Evolutionary conservation across 2,113 vertebrate species (phyloP).

Genomic region (Paralichthys olivaceus): DNA sequence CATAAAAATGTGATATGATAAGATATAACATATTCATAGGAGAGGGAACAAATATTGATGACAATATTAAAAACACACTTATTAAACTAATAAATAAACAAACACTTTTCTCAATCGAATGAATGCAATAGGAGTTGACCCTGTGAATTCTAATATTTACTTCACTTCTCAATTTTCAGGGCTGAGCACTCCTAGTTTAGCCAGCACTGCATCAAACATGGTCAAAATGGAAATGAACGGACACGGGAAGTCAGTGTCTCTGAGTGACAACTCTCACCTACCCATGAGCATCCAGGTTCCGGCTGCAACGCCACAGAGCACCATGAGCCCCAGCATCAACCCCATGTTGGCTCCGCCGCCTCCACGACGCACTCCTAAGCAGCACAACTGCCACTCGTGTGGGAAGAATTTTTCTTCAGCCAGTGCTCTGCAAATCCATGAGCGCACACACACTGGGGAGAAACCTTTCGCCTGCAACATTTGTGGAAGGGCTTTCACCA

Average conservation of each 20-base stretch:
- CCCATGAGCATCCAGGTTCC: slow-evolving; percentile 90
- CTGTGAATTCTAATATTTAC: slow-evolving; percentile 57
- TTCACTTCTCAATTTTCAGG: slow-evolving; percentile 86
- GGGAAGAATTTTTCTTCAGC: slow-evolving; percentile 99
- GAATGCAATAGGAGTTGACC: neutral
- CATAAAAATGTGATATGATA: neutral
- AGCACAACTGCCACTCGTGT: slow-evolving; percentile 99
- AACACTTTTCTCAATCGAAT: neutral
- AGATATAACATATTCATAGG: too few relatives aligned
- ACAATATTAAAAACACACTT: neutral
- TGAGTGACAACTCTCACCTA: slow-evolving; percentile 90
- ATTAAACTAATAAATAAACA: neutral
- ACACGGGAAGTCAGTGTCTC: slow-evolving; percentile 90
- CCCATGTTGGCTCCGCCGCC: slow-evolving; percentile 97
- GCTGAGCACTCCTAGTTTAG: slow-evolving; percentile 90
- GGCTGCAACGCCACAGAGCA: slow-evolving; percentile 87
- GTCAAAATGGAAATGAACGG: slow-evolving; percentile 99
- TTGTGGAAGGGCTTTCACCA: slow-evolving; percentile 99
- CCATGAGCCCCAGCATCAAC: slow-evolving; percentile 91
- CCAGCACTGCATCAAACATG: slow-evolving; percentile 90
- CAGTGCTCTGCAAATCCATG: slow-evolving; percentile 98
- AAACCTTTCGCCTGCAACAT: slow-evolving; percentile 99
- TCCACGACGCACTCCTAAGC: slow-evolving; percentile 95
- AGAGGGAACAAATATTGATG: too few relatives aligned
- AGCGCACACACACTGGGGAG: slow-evolving; percentile 98